Conservation (phyloP, 2,888 invertebrate species). For the Eudemis profundana region DNA sequence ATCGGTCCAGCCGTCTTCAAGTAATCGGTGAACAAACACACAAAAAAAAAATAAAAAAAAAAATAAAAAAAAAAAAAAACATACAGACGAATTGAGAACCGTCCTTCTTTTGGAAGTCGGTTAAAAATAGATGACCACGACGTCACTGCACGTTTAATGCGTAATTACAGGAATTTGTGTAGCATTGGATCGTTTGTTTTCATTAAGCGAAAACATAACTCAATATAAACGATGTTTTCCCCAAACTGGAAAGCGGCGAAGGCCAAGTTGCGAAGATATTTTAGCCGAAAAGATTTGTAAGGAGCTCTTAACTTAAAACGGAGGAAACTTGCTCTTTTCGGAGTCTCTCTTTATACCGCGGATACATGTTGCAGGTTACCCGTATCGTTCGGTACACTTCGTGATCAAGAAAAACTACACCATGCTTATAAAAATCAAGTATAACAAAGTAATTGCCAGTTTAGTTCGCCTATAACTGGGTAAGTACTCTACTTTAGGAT, state of each 20-base stretch:
- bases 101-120: no score
- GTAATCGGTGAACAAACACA: no score
- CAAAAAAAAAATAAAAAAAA: no score
- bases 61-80: no score
- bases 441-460: not conserved
- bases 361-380: constrained; percentile 17
- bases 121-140: not conserved
- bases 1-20: no score
- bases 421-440: not conserved
- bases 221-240: constrained; percentile 21
- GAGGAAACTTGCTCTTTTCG: constrained; percentile 36
- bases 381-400: not conserved
- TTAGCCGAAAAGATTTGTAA: constrained; percentile 36
- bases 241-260: constrained; percentile 7
- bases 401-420: not conserved
- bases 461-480: no score
- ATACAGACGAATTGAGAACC: no score
- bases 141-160: not conserved
- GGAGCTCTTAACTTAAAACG: constrained; percentile 35
- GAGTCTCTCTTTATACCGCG: constrained; percentile 30
- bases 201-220: constrained; percentile 30
- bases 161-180: not conserved
- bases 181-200: constrained; percentile 8
- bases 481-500: no score
- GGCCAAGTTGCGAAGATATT: constrained; percentile 30